These are phyloP conservation scores for Heliconius eleuchia DNA, from an alignment of 1,140 invertebrate genomes.

Conservation along the genomic window DNA sequence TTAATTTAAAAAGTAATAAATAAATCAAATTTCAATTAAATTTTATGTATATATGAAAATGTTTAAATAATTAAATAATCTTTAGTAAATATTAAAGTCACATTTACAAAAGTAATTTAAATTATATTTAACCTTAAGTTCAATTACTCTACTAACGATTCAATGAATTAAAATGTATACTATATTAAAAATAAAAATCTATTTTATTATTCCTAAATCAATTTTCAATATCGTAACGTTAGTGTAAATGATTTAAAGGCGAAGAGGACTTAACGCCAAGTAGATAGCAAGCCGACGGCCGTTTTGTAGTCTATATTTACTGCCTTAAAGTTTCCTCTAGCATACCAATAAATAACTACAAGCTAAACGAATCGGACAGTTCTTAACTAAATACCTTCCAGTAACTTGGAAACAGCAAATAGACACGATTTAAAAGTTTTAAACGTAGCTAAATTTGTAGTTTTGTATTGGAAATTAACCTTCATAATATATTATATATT, in stretches of 20 bases:
- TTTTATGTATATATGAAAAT: too few relatives aligned
- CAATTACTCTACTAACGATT: too few relatives aligned
- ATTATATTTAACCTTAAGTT: too few relatives aligned
- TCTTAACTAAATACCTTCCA: conserved; percentile 33
- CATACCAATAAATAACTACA: conserved; percentile 28
- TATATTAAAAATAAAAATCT: too few relatives aligned
- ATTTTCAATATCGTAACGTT: neutral
- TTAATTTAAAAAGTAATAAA: too few relatives aligned
- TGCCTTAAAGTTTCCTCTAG: conserved; percentile 15
- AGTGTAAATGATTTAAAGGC: conserved; percentile 4
- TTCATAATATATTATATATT: neutral
- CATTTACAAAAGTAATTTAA: too few relatives aligned
- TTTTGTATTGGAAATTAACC: neutral
- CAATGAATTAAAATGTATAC: neutral
- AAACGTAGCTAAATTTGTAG: conserved; percentile 3
- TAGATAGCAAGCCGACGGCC: conserved; percentile 18
- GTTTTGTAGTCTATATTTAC: conserved; percentile 20
- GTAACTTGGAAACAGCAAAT: conserved; percentile 25
- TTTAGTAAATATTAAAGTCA: too few relatives aligned
- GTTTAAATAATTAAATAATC: too few relatives aligned
- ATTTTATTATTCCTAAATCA: neutral
- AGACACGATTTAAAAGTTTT: conserved; percentile 17
- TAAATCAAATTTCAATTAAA: too few relatives aligned
- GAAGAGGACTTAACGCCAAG: conserved; percentile 13
- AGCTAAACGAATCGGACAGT: conserved; percentile 30